Evolutionary conservation across 2,797 vertebrate genomes (phyloP).

Genomic region (Hirundo rustica): DNA sequence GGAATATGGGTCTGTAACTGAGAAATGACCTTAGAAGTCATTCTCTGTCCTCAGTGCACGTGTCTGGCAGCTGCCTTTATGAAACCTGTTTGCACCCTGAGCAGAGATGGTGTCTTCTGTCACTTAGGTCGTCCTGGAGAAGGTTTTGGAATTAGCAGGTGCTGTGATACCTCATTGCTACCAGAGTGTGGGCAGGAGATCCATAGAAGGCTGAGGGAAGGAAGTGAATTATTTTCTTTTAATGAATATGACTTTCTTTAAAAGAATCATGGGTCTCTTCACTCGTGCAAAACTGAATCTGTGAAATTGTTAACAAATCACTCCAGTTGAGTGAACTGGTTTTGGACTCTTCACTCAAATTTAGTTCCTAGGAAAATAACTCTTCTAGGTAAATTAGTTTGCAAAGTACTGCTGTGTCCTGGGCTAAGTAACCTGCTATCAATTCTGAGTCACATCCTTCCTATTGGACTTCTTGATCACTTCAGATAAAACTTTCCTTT

Average conservation of each 20-base stretch:
- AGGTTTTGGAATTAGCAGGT: not conserved
- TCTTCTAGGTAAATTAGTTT: not conserved
- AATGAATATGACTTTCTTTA: not conserved
- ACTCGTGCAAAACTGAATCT: not conserved
- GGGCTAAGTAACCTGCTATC: not conserved
- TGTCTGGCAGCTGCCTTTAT: not conserved
- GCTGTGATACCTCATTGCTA: not conserved
- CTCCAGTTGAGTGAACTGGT: not conserved
- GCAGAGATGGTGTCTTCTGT: not conserved
- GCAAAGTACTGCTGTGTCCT: slow-evolving; percentile 1
- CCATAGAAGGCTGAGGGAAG: not conserved
- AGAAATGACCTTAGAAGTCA: not conserved
- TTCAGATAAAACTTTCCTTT: slow-evolving; percentile 6
- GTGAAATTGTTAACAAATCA: not conserved
- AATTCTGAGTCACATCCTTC: not conserved
- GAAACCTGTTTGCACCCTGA: not conserved
- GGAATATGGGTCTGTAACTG: not conserved
- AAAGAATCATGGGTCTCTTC: not conserved
- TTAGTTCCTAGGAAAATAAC: not conserved
- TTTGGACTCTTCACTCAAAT: not conserved
- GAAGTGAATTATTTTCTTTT: not conserved
- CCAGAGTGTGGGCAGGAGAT: not conserved
- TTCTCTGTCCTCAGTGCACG: not conserved
- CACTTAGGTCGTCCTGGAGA: not conserved
- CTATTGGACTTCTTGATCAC: not conserved